Evolutionary conservation across 1,140 invertebrate species (phyloP), one percentile per base, ranked within the genome.

Genomic region (Sipha flava): DNA sequence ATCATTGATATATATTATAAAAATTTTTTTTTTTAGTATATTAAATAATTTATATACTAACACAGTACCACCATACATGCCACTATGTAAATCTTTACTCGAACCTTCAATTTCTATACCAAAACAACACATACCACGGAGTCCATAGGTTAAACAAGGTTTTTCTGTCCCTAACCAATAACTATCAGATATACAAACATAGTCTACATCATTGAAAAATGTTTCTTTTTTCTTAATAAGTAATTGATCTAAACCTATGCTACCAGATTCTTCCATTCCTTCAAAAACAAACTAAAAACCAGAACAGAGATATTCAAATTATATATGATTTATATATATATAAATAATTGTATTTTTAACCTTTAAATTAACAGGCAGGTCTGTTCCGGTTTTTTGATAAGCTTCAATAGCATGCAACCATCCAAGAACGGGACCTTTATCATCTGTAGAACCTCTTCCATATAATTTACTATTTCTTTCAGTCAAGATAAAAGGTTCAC

Each of bases 241-340:
- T 18, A 98, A 85, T 3, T 95, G 93, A 85, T 99, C 96, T 14
- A 99, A 87, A 37, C 97, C 97, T 86, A 95, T 94, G 81, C 96
- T 98, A 9, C 97, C 97, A 83, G 91, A 93, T 86, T 99, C 98
- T 87, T 99, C 98, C 97, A 99, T 99, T 59, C 95, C 96, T 89
- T 99, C 97, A 85, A 99, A 95, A 23, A 95, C 90, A 87, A 99
- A 98, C 89, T 94, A 82, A 81, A 81, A 75, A 73, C 45, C 70
- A 81, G 79, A 29, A 10, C 26, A 57, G 29, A 29, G 12, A 29
- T 7, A 45, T 18, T 26, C 14, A 16, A 23, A 14, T 9, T 66
- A 1, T 40, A 49, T 14, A 49, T 2, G 9, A n/a, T 49, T 49
- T 49, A n/a, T 49, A 4, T 40, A 12, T 43, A 26, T 34, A n/a